These are phyloP conservation scores for Drosophila monieri DNA, from an alignment of 2,888 invertebrate genomes.

Conservation along the genomic window DNA sequence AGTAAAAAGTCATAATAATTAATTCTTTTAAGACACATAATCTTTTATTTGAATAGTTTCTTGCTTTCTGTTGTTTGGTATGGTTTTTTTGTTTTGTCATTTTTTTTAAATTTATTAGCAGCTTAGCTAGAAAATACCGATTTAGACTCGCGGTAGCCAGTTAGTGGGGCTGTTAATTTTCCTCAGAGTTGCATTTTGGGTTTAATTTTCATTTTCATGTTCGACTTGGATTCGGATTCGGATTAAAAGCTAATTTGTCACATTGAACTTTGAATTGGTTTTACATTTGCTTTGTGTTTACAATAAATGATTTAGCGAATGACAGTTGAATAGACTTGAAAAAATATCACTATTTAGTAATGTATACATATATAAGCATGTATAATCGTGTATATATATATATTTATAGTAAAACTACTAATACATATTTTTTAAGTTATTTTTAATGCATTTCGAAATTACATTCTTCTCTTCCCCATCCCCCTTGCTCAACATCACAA, in stretches of 20 bases:
- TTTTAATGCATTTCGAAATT: conserved; percentile 66
- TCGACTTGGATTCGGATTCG: conserved; percentile 6
- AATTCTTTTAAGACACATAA: conserved; percentile 72
- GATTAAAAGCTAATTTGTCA: conserved; percentile 73
- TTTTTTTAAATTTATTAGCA: conserved; percentile 45
- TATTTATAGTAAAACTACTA: conserved; percentile 58
- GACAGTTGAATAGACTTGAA: conserved; percentile 59
- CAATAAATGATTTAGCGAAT: conserved; percentile 59
- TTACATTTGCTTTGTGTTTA: conserved; percentile 50
- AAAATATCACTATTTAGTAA: conserved; percentile 57
- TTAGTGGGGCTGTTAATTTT: conserved; percentile 50
- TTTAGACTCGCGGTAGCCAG: conserved; percentile 57
- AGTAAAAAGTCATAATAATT: conserved; percentile 63
- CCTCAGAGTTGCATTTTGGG: conserved; percentile 26
- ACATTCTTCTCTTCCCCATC: conserved; percentile 39
- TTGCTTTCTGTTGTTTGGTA: conserved; percentile 51
- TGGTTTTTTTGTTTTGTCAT: conserved; percentile 34
- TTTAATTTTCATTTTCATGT: conserved; percentile 32
- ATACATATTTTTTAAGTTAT: conserved; percentile 63
- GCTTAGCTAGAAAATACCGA: conserved; percentile 58
- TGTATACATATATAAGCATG: conserved; percentile 42
- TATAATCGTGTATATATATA: conserved; percentile 39
- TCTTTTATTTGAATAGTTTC: conserved; percentile 77
- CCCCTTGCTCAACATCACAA: conserved; percentile 58
- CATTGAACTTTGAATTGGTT: conserved; percentile 61